A percentile compares a stretch with the other conserved stretches of the same genome.
Evolutionary conservation across 2,888 invertebrate species (phyloP).

Genomic region (Lycia hirtaria): DNA sequence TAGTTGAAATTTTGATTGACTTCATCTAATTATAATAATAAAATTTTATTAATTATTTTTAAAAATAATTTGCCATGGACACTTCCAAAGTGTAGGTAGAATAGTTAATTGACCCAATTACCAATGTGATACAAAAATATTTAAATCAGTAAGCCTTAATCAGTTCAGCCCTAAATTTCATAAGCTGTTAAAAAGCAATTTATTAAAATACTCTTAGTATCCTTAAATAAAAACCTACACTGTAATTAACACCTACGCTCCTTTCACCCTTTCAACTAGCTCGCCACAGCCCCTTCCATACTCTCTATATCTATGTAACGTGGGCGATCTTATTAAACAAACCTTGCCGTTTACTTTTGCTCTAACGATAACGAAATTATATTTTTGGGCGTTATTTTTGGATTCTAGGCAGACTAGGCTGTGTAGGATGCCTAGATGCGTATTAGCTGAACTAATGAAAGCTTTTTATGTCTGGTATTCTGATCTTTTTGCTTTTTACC

Average conservation of each 20-base stretch:
- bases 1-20: too few species aligned
- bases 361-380: not conserved
- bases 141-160: too few species aligned
- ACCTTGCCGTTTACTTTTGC: constrained; percentile 9
- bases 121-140: too few species aligned
- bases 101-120: too few species aligned
- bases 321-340: constrained; percentile 8
- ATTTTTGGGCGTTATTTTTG: constrained; percentile 11
- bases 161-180: too few species aligned
- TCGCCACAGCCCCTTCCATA: not conserved
- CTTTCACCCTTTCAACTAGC: not conserved
- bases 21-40: too few species aligned
- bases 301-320: constrained; percentile 7
- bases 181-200: not conserved
- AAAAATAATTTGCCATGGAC: too few species aligned
- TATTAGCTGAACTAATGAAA: not conserved
- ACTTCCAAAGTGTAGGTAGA: too few species aligned
- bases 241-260: constrained; percentile 4
- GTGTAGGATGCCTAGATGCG: not conserved
- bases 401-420: not conserved
- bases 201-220: not conserved
- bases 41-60: too few species aligned
- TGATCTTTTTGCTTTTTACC: too few species aligned
- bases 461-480: not conserved
- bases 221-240: too few species aligned